These are phyloP conservation scores for Caenorhabditis virilis DNA, from an alignment of 2,888 invertebrate genomes.

Conservation along the genomic window DNA sequence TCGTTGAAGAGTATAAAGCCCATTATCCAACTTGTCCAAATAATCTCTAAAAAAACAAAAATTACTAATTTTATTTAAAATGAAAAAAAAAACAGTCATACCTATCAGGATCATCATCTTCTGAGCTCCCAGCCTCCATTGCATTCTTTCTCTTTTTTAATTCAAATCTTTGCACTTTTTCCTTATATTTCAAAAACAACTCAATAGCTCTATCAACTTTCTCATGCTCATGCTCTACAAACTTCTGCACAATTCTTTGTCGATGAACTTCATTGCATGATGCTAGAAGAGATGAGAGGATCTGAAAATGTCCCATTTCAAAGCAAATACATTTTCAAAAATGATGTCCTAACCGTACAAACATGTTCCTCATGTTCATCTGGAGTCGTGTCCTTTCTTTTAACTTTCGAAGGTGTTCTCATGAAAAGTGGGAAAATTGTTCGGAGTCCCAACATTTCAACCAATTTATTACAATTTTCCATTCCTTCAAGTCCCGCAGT, in stretches of 20 bases:
- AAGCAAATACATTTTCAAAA: neutral
- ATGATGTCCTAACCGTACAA: conserved; percentile 69
- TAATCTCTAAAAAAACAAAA: conserved; percentile 28
- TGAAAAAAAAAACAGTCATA: too few species aligned
- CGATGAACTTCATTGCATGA: conserved; percentile 89
- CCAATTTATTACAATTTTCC: conserved; percentile 91
- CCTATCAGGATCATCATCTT: conserved; percentile 38
- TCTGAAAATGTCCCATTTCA: conserved; percentile 33
- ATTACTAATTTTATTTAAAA: neutral
- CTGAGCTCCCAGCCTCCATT: conserved; percentile 37
- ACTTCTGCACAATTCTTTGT: conserved; percentile 88
- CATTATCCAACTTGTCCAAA: conserved; percentile 84
- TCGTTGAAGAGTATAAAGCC: conserved; percentile 88
- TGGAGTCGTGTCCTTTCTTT: conserved; percentile 73
- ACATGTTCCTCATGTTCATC: conserved; percentile 80
- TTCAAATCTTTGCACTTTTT: conserved; percentile 1
- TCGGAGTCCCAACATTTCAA: conserved; percentile 89
- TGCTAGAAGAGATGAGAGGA: conserved; percentile 85
- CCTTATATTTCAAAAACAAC: conserved; percentile 84
- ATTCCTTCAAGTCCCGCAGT: conserved; percentile 89
- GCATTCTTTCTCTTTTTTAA: conserved; percentile 44
- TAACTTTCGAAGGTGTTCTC: conserved; percentile 89
- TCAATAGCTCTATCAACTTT: conserved; percentile 95
- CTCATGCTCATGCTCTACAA: conserved; percentile 95
- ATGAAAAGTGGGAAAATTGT: conserved; percentile 98